phyloP scores from a whole-genome alignment of 2,888 invertebrate species.

The Epirrhoe tristata region DNA sequence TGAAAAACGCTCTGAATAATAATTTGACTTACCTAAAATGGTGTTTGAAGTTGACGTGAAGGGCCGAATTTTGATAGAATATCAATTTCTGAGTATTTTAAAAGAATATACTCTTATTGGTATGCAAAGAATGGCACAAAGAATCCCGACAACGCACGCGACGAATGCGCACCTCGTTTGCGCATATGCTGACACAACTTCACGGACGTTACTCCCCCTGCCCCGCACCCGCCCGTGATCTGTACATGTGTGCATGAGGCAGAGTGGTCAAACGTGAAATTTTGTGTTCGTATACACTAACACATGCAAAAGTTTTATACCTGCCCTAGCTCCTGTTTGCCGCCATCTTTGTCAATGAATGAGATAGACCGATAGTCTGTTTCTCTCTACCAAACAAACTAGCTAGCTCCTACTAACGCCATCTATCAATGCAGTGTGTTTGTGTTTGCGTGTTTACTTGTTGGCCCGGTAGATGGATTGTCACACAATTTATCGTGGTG shows the following conservation, averaged over 20 bases:
- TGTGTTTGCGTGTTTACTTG: not conserved
- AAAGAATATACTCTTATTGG: slow-evolving; percentile 92
- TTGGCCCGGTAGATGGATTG: slow-evolving; percentile 44
- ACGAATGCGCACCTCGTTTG: slow-evolving; percentile 92
- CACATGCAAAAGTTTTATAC: slow-evolving; percentile 72
- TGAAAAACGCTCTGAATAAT: slow-evolving; percentile 85
- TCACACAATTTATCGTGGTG: not conserved
- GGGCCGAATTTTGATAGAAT: slow-evolving; percentile 88
- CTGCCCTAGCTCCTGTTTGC: slow-evolving; percentile 80
- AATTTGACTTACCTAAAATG: slow-evolving; percentile 90
- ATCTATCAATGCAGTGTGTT: slow-evolving; percentile 51
- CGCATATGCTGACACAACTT: slow-evolving; percentile 91
- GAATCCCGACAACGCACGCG: slow-evolving; percentile 98
- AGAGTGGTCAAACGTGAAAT: slow-evolving; percentile 86
- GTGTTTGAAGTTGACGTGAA: slow-evolving; percentile 87
- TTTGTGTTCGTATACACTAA: slow-evolving; percentile 76
- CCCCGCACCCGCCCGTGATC: slow-evolving; percentile 79
- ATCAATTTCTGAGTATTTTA: slow-evolving; percentile 89
- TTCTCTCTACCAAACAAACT: slow-evolving; percentile 51
- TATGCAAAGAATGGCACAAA: slow-evolving; percentile 99
- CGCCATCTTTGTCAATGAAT: slow-evolving; percentile 76
- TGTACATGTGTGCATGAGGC: slow-evolving; percentile 69
- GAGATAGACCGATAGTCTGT: slow-evolving; percentile 65
- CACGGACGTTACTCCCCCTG: slow-evolving; percentile 83
- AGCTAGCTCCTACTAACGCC: slow-evolving; percentile 50